A percentile compares a stretch with the other conserved stretches of the same genome.
phyloP scores from a whole-genome alignment of 2,888 invertebrate genomes.

The Osmoderma eremita region DNA sequence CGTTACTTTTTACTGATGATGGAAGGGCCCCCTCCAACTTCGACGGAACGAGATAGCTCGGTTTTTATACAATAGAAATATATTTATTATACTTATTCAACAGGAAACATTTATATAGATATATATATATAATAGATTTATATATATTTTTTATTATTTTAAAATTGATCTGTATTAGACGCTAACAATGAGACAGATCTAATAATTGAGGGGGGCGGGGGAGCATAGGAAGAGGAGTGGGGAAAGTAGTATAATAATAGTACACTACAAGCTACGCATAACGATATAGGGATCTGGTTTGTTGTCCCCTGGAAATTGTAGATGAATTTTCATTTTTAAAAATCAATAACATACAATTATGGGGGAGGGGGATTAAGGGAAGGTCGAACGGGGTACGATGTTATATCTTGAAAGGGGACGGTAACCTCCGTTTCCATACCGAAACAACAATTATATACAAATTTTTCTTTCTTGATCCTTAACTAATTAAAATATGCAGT shows the following conservation, averaged over 20 bases:
- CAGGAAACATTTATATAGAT: slow-evolving; percentile 65
- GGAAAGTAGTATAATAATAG: slow-evolving; percentile 62
- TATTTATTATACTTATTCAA: slow-evolving; percentile 62
- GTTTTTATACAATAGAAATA: slow-evolving; percentile 56
- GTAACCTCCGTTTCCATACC: slow-evolving; percentile 47
- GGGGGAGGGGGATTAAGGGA: too few species aligned
- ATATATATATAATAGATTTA: slow-evolving; percentile 57
- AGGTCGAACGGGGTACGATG: too few species aligned
- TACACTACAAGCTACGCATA: slow-evolving; percentile 61
- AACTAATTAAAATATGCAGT: slow-evolving; percentile 57
- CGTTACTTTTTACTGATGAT: slow-evolving; percentile 27
- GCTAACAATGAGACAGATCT: slow-evolving; percentile 64
- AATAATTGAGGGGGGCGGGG: slow-evolving; percentile 55
- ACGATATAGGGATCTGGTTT: slow-evolving; percentile 43
- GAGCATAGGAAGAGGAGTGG: slow-evolving; percentile 61
- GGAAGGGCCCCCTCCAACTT: slow-evolving; percentile 37
- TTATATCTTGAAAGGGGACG: slow-evolving; percentile 19
- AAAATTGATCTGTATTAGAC: slow-evolving; percentile 62
- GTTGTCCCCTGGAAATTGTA: slow-evolving; percentile 20
- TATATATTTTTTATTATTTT: slow-evolving; percentile 56
- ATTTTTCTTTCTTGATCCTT: slow-evolving; percentile 50
- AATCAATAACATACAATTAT: too few species aligned
- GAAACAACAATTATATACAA: slow-evolving; percentile 63
- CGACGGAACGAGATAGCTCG: slow-evolving; percentile 53
- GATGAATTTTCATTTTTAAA: neutral